Percentiles rank a stretch among this genome's conserved stretches.
Evolutionary conservation across 2,888 invertebrate species (phyloP).

Genomic region (Halictus ligatus): DNA sequence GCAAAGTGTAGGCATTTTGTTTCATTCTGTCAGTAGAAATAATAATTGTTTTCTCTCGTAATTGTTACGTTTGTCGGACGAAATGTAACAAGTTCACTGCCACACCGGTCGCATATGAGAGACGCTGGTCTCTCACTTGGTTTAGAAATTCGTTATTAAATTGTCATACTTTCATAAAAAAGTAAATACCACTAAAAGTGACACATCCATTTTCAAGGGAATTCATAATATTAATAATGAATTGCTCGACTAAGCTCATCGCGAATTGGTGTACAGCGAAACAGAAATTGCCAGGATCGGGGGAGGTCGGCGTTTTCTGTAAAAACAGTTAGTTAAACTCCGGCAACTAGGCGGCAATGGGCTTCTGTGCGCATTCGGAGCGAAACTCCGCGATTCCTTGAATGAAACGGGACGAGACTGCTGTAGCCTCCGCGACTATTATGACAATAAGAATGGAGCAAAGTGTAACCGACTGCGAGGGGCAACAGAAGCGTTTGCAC

Average conservation of each 20-base stretch:
- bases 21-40: background rate
- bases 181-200: too few species aligned
- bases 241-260: background rate
- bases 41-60: background rate
- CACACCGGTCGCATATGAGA: too few species aligned
- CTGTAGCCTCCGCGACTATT: background rate
- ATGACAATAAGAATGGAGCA: background rate
- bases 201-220: too few species aligned
- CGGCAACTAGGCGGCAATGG: background rate
- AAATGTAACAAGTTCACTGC: too few species aligned
- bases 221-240: too few species aligned
- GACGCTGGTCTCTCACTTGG: too few species aligned
- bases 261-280: background rate
- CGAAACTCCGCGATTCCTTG: too few species aligned
- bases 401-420: background rate
- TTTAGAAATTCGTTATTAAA: too few species aligned
- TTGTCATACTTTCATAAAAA: too few species aligned
- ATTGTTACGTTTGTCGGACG: background rate
- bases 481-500: background rate
- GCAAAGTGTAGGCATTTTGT: background rate
- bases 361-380: background rate
- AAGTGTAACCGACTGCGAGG: background rate
- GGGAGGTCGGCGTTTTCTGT: background rate
- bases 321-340: constrained; percentile 8
- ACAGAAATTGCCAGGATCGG: background rate